Evolutionary conservation across 2,888 invertebrate species (phyloP).

Genomic region (Drosophila melanosoma): DNA sequence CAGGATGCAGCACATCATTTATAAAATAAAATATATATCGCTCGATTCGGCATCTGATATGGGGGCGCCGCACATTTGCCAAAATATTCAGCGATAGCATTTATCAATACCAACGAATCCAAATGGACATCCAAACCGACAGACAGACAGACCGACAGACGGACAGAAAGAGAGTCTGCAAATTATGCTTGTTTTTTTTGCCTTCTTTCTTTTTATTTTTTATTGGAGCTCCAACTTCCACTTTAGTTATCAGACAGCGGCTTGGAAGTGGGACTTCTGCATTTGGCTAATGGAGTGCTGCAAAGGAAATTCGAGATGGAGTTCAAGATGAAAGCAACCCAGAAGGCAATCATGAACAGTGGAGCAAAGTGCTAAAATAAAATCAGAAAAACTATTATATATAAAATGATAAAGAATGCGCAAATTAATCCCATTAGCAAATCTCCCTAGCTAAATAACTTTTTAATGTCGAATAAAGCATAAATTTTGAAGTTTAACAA

Average conservation of each 20-base stretch:
- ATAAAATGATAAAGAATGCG: not conserved
- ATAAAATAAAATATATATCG: conserved; percentile 56
- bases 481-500: not conserved
- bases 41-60: conserved; percentile 34
- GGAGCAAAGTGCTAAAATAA: not conserved
- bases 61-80: conserved; percentile 68
- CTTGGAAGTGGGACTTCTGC: conserved; percentile 45
- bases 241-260: conserved; percentile 60
- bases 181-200: conserved; percentile 54
- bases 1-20: conserved; percentile 75
- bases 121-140: conserved; percentile 3
- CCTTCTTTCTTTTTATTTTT: conserved; percentile 13
- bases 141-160: not conserved
- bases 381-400: not conserved
- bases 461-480: not conserved
- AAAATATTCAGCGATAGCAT: conserved; percentile 62
- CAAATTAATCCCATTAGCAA: not conserved
- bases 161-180: conserved; percentile 8
- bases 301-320: conserved; percentile 49
- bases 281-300: conserved; percentile 71
- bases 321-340: conserved; percentile 23
- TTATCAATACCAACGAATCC: conserved; percentile 51
- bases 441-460: not conserved
- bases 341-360: conserved; percentile 28
- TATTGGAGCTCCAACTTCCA: conserved; percentile 39